Base-by-base conservation (phyloP, 2,888 invertebrate genomes). In the Meandrusa payeni region DNA sequence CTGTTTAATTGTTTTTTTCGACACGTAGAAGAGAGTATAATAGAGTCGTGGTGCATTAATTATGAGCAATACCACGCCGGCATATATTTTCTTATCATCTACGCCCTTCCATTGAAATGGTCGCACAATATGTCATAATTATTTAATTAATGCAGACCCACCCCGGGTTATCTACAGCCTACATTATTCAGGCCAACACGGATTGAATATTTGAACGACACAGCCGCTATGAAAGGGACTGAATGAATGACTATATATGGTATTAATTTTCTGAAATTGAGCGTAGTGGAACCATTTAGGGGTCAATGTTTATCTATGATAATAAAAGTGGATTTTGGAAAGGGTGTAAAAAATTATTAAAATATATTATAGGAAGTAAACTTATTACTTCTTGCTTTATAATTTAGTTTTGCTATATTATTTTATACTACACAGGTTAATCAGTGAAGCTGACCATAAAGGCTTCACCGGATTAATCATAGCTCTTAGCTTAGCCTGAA, bases 71-170 rank as follows among this genome's bases (percentile, higher is more conserved):
- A 47, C 50, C 46, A 41, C 41, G 38, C 46, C 24, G 28, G 41
- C 46, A 58, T 60, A 55, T 57, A 57, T 56, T 65, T 60, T 65
- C 76, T 81, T 86, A 86, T 86, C 86, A 69, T 67, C 55, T 54
- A 55, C 70, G 61, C 78, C 78, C 76, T 73, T 61, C 70, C 70
- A 80, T 82, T 78, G 74, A 76, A 76, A 69, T 57, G 75, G 70
- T 72, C 76, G 65, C 64, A 83, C 82, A 83, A 85, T 86, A 82
- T 82, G 83, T 82, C 80, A 81, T 83, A 85, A 86, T 85, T 85
- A 83, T 80, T 83, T 82, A 85, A 85, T 86, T 82, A 83, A 83
- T 82, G 73, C 78, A 69, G 69, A 64, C 74, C 76, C 61, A 61
- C 64, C 64, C 63, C 57, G 64, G 76, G 76, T 79, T 83, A 83